Evolutionary conservation across 1,140 invertebrate species (phyloP).

Genomic region (Ceratina australensis): DNA sequence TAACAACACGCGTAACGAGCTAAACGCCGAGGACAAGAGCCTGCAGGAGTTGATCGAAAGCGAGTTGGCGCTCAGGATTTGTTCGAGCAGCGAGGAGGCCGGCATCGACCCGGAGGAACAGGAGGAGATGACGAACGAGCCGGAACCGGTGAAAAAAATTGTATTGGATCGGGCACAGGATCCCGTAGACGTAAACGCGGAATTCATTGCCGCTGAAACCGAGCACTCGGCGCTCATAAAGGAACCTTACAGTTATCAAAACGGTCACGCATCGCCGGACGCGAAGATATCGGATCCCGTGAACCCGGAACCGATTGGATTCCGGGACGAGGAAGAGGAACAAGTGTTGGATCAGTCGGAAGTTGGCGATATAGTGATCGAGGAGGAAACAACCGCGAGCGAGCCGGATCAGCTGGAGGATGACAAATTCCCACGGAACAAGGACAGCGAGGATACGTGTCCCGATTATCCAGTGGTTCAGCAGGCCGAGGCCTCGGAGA

Average conservation of each 20-base stretch:
- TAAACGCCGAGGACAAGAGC: conserved; percentile 73
- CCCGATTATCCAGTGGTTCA: background rate
- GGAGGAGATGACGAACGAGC: conserved; percentile 26
- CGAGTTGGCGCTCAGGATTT: conserved; percentile 75
- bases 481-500: background rate
- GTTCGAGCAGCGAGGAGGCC: conserved; percentile 52
- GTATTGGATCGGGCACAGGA: conserved; percentile 62
- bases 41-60: conserved; percentile 77
- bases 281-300: background rate
- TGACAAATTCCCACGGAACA: background rate
- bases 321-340: conserved; percentile 54
- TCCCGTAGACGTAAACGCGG: conserved; percentile 61
- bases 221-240: conserved; percentile 67
- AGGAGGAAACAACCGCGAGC: conserved; percentile 41
- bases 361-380: conserved; percentile 11
- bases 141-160: conserved; percentile 67
- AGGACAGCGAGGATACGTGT: conserved; percentile 23
- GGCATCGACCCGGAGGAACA: conserved; percentile 44
- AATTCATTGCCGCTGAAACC: conserved; percentile 72
- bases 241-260: conserved; percentile 68
- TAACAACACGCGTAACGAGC: conserved; percentile 71
- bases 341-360: conserved; percentile 40
- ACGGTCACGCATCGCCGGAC: conserved; percentile 60
- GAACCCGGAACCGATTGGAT: conserved; percentile 28
- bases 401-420: conserved; percentile 22